Base-by-base conservation (phyloP, 2,888 invertebrate genomes). In the Dastarcus helophoroides region DNA sequence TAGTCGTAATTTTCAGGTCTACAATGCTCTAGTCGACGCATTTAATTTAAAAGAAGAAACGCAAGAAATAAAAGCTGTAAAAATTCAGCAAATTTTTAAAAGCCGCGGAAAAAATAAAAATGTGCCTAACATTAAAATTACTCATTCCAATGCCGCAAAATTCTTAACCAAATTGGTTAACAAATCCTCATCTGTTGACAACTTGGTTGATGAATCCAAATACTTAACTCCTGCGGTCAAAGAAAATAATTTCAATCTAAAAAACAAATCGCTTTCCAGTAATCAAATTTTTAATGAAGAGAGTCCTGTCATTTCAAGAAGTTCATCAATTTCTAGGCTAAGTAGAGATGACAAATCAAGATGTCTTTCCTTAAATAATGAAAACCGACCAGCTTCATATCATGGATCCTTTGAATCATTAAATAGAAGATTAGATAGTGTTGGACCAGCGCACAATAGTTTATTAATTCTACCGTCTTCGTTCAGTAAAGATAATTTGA, bases 141-240 rank as follows among this genome's bases (percentile, higher is more conserved):
- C 55, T n/a, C 49, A 51, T 4, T 54, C 54, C 2, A 61, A 62
- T 30, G 29, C 61, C 28, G 63, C 65, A 46, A 67, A 65, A 52
- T 64, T 69, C 46, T 49, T 69, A 17, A 59, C 63, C 30, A 62
- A 63, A 46, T 50, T 68, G 27, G 54, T 64, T 31, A 60, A 62
- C 10, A 68, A 64, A 48, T 55, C 68, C n/a, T 58, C 58, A 16
- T 66, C 68, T 3, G 60, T 62, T 39, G 68, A 68, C 38, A 68
- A 66, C 51, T 56, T 68, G 22, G 46, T 54, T 9, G 48, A 47
- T 22, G n/a, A n/a, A 36, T 32, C 42, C 23, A 41, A 44, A 39
- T 39, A 41, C 33, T 17, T 39, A 27, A 29, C 31, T 29, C 23
- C 36, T 34, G 27, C 39, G 24, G 22, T 35, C 36, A 26, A 34